Evolutionary conservation across 2,113 vertebrate genomes (phyloP), one percentile per base, ranked within the genome.

Genomic region (Ictidomys tridecemlineatus): DNA sequence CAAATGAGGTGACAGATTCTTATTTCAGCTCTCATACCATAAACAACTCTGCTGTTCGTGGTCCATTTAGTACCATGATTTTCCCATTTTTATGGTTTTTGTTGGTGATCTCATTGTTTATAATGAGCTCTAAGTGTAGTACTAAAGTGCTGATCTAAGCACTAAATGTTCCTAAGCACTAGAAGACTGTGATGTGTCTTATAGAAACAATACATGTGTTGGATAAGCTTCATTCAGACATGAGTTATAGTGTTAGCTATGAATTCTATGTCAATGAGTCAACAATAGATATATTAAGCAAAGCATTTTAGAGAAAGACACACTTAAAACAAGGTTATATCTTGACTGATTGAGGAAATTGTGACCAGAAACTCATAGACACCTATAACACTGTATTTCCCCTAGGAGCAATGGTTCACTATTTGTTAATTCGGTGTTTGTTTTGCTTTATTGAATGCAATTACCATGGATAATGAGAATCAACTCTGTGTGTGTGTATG

Each of bases 301-400:
- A 86, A 22, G 14, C 72, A 8, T 74, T 65, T 91, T 91, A 63
- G 24, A 63, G 80, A 85, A 91, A 91, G 72, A 97, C 78, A 74
- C 32, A 82, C 65, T 65, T 42, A 69, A 78, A 88, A 80, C 45
- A 79, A 76, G 39, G n/a, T 34, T 34, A 11, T 76, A 72, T 80
- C 51, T 85, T 76, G 32, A 95, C 24, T 4, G 16, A 39, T 56
- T 91, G 86, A 28, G 83, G 32, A 34, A 58, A 53, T 91, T 91
- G 24, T 78, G 65, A 67, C 30, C 67, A 58, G 39, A 30, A 70
- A 39, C 56, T 92, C 67, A 85, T 24, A 82, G 70, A 45, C 88
- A 88, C 18, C 82, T 95, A 45, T 45, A 84, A 86, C 53, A n/a
- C 22, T 94, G 48, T 37, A 37, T 88, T 93, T 93, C 37, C 34